phyloP scores from a whole-genome alignment of 2,113 vertebrate species.

The Callionymus lyra region DNA sequence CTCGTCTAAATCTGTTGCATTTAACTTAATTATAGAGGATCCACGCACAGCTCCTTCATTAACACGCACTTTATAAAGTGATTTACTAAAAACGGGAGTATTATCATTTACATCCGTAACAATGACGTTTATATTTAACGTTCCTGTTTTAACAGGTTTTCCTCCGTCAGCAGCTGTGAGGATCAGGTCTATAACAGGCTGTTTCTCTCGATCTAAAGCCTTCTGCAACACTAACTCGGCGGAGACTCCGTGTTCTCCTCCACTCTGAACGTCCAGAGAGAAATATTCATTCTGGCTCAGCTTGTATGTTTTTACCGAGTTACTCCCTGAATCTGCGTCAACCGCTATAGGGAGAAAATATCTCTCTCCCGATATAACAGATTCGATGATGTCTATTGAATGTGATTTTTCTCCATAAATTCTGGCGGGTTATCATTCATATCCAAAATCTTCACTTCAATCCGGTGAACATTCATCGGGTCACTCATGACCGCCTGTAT shows the following conservation, averaged over 20 bases:
- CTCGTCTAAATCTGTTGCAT: slow-evolving; percentile 51
- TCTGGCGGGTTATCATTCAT: slow-evolving; percentile 74
- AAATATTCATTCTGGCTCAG: slow-evolving; percentile 51
- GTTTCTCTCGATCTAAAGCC: slow-evolving; percentile 55
- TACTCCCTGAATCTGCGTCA: slow-evolving; percentile 51
- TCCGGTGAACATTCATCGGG: slow-evolving; percentile 60
- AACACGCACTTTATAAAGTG: slow-evolving; percentile 38
- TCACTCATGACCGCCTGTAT: slow-evolving; percentile 67
- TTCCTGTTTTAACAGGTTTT: slow-evolving; percentile 48
- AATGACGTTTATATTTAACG: slow-evolving; percentile 34
- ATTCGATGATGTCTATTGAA: slow-evolving; percentile 51
- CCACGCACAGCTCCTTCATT: slow-evolving; percentile 36
- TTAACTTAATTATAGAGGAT: slow-evolving; percentile 30
- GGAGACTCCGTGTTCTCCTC: slow-evolving; percentile 53
- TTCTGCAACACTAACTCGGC: slow-evolving; percentile 59
- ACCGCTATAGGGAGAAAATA: slow-evolving; percentile 44
- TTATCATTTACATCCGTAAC: slow-evolving; percentile 58
- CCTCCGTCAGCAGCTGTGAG: slow-evolving; percentile 60
- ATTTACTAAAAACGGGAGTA: slow-evolving; percentile 34
- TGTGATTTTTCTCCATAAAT: slow-evolving; percentile 25
- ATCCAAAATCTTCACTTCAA: slow-evolving; percentile 67
- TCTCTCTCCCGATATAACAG: slow-evolving; percentile 31
- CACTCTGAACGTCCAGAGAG: slow-evolving; percentile 35
- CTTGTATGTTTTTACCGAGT: slow-evolving; percentile 56
- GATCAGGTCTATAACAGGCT: slow-evolving; percentile 31